phyloP scores from a whole-genome alignment of 92 coral and sea anemone genomes.

The Virgularia gustaviana region DNA sequence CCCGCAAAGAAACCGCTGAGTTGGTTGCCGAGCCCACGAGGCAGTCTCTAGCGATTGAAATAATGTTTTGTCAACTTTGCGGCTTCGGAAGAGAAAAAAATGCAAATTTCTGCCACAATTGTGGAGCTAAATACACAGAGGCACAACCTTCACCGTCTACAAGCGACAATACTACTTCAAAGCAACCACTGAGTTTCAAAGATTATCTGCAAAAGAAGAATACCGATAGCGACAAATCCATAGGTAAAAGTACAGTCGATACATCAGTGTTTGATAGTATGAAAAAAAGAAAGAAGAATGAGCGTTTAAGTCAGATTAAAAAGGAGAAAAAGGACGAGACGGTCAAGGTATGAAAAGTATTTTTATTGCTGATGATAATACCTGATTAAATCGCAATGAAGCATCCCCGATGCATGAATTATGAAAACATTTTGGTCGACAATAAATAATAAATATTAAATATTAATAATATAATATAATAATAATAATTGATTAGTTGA shows the following conservation, averaged over 20 bases:
- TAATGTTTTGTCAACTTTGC: conserved; percentile 7
- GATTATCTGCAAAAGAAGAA: conserved; percentile 2
- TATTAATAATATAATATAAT: too few species aligned
- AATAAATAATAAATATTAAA: too few species aligned
- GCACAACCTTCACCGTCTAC: neutral
- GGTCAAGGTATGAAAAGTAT: conserved; percentile 10
- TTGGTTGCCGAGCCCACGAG: too few species aligned
- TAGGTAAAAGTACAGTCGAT: neutral
- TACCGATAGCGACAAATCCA: neutral
- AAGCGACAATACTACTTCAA: neutral
- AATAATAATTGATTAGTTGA: too few species aligned
- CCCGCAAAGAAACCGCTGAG: too few species aligned
- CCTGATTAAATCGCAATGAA: too few species aligned
- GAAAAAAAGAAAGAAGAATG: conserved; percentile 12
- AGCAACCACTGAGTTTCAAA: conserved; percentile 25
- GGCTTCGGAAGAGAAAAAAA: neutral
- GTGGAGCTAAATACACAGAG: conserved; percentile 2
- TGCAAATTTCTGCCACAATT: conserved; percentile 14
- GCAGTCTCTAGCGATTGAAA: too few species aligned
- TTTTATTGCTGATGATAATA: too few species aligned
- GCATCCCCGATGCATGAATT: too few species aligned
- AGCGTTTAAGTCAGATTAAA: conserved; percentile 9
- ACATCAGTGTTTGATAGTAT: neutral
- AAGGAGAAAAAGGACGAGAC: conserved; percentile 4
- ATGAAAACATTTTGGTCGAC: too few species aligned